Percentiles rank a stretch among this genome's conserved stretches.
phyloP scores from a whole-genome alignment of 2,797 vertebrate species.

The Apogon hyalosoma region DNA sequence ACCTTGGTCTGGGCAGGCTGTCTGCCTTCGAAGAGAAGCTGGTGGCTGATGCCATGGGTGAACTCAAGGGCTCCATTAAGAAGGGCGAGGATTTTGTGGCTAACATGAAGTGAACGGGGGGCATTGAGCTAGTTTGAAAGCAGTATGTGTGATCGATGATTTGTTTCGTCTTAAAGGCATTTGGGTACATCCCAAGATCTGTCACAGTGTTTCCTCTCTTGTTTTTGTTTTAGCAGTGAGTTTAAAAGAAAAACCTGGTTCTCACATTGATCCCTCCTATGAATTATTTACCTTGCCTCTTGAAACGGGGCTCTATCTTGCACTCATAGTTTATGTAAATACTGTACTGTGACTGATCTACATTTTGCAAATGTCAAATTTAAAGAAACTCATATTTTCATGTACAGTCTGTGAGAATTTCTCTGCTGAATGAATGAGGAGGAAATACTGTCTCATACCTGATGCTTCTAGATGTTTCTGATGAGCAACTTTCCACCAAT shows the following conservation, averaged over 20 bases:
- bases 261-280: constrained; percentile 13
- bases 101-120: constrained; percentile 89
- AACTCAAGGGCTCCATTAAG: constrained; percentile 96
- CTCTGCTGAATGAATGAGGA: constrained; percentile 54
- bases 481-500: constrained; percentile 74
- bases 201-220: constrained; percentile 66
- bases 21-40: constrained; percentile 95
- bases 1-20: constrained; percentile 94
- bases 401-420: constrained; percentile 47
- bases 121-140: constrained; percentile 15
- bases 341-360: constrained; percentile 62
- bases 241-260: constrained; percentile 20
- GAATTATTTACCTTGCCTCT: background rate
- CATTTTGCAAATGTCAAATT: constrained; percentile 61
- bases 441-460: constrained; percentile 68
- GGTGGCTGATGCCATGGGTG: constrained; percentile 88
- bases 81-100: constrained; percentile 97
- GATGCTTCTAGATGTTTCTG: constrained; percentile 67
- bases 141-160: constrained; percentile 41
- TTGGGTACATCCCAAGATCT: constrained; percentile 48
- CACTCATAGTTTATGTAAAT: constrained; percentile 46
- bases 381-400: constrained; percentile 52
- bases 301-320: constrained; percentile 43
- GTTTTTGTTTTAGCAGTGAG: constrained; percentile 42
- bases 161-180: constrained; percentile 65